These are phyloP conservation scores for Drosophila burlai DNA, from an alignment of 1,140 invertebrate species.

Conservation along the genomic window DNA sequence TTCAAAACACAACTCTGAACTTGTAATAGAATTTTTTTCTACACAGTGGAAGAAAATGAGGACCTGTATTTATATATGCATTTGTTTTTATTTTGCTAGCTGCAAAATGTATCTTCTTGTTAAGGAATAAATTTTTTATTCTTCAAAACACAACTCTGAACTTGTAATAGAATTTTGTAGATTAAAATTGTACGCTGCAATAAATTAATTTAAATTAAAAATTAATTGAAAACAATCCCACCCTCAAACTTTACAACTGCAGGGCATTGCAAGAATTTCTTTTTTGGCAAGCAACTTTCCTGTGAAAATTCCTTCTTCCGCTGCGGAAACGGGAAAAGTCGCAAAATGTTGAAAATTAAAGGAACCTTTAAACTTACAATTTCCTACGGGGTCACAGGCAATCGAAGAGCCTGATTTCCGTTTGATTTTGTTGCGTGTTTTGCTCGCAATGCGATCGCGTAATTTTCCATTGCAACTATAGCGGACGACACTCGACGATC, in stretches of 20 bases:
- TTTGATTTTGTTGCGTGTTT: constrained; percentile 39
- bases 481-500: constrained; percentile 26
- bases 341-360: not conserved
- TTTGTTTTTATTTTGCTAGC: not conserved
- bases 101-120: not conserved
- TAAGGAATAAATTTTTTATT: not conserved
- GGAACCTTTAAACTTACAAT: not conserved
- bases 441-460: constrained; percentile 38
- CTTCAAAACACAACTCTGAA: not conserved
- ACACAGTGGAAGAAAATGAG: not conserved
- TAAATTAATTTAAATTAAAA: not conserved
- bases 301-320: constrained; percentile 18
- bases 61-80: not conserved
- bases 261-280: constrained; percentile 1
- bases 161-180: not conserved
- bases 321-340: constrained; percentile 39
- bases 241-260: not conserved
- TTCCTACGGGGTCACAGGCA: constrained; percentile 16
- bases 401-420: constrained; percentile 4
- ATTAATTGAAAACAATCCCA: not conserved
- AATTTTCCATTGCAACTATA: constrained; percentile 62
- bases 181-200: not conserved
- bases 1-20: not conserved
- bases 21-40: too few relatives aligned
- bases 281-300: constrained; percentile 23